Conservation (phyloP, 1,140 invertebrate species). For the Aphis craccivora region DNA sequence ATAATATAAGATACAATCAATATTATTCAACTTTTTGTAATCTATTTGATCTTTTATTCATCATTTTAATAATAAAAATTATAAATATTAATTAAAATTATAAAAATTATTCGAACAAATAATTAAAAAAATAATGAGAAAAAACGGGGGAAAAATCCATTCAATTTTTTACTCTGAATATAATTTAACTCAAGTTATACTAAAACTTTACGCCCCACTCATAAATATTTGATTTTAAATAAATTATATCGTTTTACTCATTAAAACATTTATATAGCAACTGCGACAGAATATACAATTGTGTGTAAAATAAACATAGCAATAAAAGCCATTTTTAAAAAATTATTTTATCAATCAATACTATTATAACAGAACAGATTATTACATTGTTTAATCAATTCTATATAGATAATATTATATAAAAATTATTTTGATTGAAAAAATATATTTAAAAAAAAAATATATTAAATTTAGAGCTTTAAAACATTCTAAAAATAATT, state of each 20-base stretch:
- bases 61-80: background rate
- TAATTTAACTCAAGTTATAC: background rate
- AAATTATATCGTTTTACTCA: background rate
- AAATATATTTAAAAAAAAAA: background rate
- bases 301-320: background rate
- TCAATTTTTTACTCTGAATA: background rate
- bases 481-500: background rate
- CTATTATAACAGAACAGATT: background rate
- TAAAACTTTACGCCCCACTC: background rate
- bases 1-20: background rate
- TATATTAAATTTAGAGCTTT: background rate
- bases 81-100: conserved; percentile 1
- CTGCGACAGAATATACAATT: background rate
- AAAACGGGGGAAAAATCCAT: background rate
- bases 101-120: background rate
- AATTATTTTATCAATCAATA: background rate
- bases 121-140: background rate
- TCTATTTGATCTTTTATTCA: background rate
- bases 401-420: background rate
- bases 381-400: background rate
- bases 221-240: background rate
- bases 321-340: too few species aligned
- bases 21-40: background rate
- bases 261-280: background rate
- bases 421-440: background rate